Conservation (phyloP, 2,888 invertebrate genomes). For the Sylvicola cinctus region DNA sequence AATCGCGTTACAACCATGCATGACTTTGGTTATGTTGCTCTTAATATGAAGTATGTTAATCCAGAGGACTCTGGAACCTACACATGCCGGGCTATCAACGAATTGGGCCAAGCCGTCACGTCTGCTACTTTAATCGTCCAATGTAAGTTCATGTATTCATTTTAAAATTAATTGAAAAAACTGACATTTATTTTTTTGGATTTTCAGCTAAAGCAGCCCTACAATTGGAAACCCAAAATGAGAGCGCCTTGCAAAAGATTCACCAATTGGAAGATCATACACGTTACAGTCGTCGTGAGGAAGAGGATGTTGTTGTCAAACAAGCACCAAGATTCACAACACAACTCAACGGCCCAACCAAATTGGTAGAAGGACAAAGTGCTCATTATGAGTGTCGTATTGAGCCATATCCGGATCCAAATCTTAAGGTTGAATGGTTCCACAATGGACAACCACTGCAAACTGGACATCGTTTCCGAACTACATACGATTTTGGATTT, state of each 20-base stretch:
- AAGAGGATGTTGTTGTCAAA: conserved; percentile 57
- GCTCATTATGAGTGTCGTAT: conserved; percentile 86
- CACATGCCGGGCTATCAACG: conserved; percentile 81
- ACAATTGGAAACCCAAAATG: conserved; percentile 74
- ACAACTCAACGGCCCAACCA: conserved; percentile 68
- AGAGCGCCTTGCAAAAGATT: conserved; percentile 70
- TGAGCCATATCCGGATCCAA: conserved; percentile 78
- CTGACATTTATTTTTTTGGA: conserved; percentile 6
- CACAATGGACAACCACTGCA: conserved; percentile 78
- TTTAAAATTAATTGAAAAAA: neutral
- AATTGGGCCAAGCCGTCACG: conserved; percentile 86
- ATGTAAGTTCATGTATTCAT: conserved; percentile 31
- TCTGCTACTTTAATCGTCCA: conserved; percentile 80
- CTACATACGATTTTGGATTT: conserved; percentile 91
- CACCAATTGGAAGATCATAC: conserved; percentile 66
- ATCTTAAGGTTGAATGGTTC: conserved; percentile 81
- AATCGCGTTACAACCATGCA: conserved; percentile 86
- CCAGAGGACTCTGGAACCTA: conserved; percentile 95
- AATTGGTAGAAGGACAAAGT: conserved; percentile 69
- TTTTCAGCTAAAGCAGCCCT: conserved; percentile 61
- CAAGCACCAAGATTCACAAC: conserved; percentile 73
- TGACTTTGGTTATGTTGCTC: conserved; percentile 92
- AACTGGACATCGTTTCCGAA: conserved; percentile 78
- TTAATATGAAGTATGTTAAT: conserved; percentile 84
- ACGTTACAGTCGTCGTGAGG: conserved; percentile 59